phyloP scores from a whole-genome alignment of 1,140 invertebrate species.

The Meloidogyne exigua region DNA sequence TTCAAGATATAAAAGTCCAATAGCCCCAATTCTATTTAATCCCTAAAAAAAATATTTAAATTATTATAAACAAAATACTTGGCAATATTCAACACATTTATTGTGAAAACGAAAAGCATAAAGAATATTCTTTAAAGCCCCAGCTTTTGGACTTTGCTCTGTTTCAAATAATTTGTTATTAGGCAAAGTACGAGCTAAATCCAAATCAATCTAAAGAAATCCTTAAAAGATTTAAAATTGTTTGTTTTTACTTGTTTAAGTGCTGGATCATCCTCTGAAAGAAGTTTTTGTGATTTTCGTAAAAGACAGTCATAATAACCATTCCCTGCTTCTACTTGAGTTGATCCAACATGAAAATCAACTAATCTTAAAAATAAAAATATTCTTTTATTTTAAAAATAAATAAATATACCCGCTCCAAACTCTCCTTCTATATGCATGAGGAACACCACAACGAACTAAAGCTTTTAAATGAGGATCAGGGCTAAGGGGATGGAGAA shows the following conservation, averaged over 20 bases:
- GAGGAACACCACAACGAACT: constrained; percentile 62
- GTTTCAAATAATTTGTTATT: constrained; percentile 44
- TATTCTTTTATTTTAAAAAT: neutral
- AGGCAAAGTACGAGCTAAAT: constrained; percentile 45
- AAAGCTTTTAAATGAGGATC: constrained; percentile 60
- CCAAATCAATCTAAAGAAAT: constrained; percentile 37
- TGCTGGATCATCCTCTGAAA: constrained; percentile 44
- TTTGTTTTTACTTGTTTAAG: constrained; percentile 60
- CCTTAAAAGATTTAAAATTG: neutral
- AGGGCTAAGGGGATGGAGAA: constrained; percentile 25
- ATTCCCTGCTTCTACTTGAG: constrained; percentile 51
- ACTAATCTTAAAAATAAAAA: constrained; percentile 40
- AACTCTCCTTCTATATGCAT: constrained; percentile 63
- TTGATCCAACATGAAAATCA: constrained; percentile 44
- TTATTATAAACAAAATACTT: constrained; percentile 44
- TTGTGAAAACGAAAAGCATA: constrained; percentile 52
- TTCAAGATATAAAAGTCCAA: constrained; percentile 68
- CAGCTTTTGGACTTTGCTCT: constrained; percentile 34
- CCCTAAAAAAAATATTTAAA: constrained; percentile 62
- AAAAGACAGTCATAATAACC: constrained; percentile 64
- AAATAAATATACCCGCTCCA: constrained; percentile 44
- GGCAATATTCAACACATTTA: constrained; percentile 47
- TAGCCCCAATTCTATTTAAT: constrained; percentile 69
- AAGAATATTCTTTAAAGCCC: constrained; percentile 31
- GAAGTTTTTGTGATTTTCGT: constrained; percentile 35